Conservation (phyloP, 2,113 vertebrate genomes). For the Loxodonta africana region DNA sequence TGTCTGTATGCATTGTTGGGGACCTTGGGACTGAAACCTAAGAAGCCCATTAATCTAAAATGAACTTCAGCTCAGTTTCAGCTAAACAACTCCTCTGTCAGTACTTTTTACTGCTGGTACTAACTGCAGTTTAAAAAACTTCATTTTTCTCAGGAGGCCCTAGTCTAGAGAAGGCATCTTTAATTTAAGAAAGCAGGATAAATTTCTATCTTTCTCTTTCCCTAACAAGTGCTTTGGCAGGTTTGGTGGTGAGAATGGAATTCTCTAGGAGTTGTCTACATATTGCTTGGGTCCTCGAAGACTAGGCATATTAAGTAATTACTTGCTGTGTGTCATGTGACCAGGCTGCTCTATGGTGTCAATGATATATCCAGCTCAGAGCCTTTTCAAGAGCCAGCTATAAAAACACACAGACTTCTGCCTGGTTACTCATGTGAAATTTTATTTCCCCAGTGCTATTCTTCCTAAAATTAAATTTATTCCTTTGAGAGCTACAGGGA, state of each 20-base stretch:
- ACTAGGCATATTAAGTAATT: background rate
- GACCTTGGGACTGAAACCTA: constrained; percentile 43
- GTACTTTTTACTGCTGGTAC: constrained; percentile 6
- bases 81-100: background rate
- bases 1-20: background rate
- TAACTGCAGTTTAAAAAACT: constrained; percentile 43
- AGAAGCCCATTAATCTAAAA: constrained; percentile 56
- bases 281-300: background rate
- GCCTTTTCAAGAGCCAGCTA: constrained; percentile 44
- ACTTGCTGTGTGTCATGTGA: background rate
- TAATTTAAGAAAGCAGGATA: constrained; percentile 60
- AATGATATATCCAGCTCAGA: background rate
- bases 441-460: constrained; percentile 41
- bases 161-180: constrained; percentile 44
- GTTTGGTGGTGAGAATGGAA: background rate
- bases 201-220: background rate
- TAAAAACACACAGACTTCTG: constrained; percentile 58
- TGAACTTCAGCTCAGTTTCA: constrained; percentile 23
- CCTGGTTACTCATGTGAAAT: constrained; percentile 52
- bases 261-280: background rate
- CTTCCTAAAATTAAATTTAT: constrained; percentile 62
- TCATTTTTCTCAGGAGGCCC: constrained; percentile 50
- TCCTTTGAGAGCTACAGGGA: constrained; percentile 33
- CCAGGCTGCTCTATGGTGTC: background rate
- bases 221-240: background rate